These are phyloP conservation scores for Sarcoramphus papa DNA, from an alignment of 2,797 vertebrate genomes.

Conservation along the genomic window DNA sequence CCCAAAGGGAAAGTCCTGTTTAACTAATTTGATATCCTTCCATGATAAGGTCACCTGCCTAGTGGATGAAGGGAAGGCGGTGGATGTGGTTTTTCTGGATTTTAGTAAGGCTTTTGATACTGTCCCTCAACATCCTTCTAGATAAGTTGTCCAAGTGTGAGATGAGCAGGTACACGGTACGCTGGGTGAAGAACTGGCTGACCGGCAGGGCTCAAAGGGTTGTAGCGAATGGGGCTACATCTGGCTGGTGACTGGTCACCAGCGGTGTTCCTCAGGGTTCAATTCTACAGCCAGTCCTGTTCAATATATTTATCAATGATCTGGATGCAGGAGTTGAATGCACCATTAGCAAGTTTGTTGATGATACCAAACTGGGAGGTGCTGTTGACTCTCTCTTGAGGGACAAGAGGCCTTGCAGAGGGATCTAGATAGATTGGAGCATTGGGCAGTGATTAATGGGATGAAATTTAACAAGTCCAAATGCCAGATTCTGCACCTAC, in stretches of 20 bases:
- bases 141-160: too few relatives aligned
- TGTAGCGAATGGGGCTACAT: too few relatives aligned
- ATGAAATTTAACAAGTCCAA: background rate
- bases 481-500: background rate
- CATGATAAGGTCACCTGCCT: background rate
- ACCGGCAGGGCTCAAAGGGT: too few relatives aligned
- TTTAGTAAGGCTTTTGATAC: background rate
- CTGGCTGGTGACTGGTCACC: too few relatives aligned
- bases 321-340: background rate
- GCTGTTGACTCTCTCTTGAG: background rate
- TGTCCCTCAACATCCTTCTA: background rate
- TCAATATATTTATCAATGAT: background rate
- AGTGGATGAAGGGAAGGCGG: background rate
- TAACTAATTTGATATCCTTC: background rate
- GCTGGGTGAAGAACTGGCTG: background rate
- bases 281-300: background rate
- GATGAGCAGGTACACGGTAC: background rate
- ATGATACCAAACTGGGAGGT: background rate
- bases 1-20: background rate
- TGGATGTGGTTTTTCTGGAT: background rate
- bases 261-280: background rate
- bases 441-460: too few relatives aligned
- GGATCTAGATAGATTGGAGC: background rate
- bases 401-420: background rate
- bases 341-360: background rate